Base-by-base conservation (phyloP, 2,797 vertebrate genomes). In the Myotis pilosus region DNA sequence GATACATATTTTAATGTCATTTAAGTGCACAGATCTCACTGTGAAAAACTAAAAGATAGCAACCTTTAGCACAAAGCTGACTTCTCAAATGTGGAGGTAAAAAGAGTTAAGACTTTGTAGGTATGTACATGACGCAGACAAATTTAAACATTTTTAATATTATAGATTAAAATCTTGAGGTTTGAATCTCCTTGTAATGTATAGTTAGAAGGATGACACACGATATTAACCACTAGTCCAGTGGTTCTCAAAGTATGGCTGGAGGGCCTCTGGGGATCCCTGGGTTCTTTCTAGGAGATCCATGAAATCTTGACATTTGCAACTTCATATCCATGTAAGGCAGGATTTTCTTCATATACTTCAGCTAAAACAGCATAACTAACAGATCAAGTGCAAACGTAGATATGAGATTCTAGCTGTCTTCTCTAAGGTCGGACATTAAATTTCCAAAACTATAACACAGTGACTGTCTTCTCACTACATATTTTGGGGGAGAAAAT, bases 131-230 rank as follows among this genome's bases (percentile, higher is more conserved):
- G 81, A 38, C 79, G 78, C 16, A 74, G 36, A 74, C 47, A n/a
- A 28, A 10, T 84, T 51, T 20, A 38, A 30, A 64, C 13, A 33
- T 15, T 64, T 64, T 33, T 44, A 62, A 66, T 22, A 71, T 49
- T 91, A 47, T 90, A 38, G 69, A 91, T 92, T 92, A 89, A 94
- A 95, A 91, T 71, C 41, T 68, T 64, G 30, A 85, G 30, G 2
- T 79, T 53, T 92, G 38, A 66, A 36, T 69, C 22, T 66, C 47
- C 25, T 89, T 79, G 11, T 86, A 76, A 74, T 3, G 16, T 41
- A 49, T 87, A 80, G 57, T 38, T 89, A 66, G 30, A 64, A 76
- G 38, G 44, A 82, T 68, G 12, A 41, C 81, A 87, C 13, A 53
- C 69, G 28, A 90, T 72, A n/a, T 41, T 66, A 82, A 69, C 9